A percentile compares a stretch with the other conserved stretches of the same genome.
These are phyloP conservation scores for Beroe forskalii DNA, from an alignment of 37 sponge, comb jelly and placozoan genomes.

Conservation along the genomic window DNA sequence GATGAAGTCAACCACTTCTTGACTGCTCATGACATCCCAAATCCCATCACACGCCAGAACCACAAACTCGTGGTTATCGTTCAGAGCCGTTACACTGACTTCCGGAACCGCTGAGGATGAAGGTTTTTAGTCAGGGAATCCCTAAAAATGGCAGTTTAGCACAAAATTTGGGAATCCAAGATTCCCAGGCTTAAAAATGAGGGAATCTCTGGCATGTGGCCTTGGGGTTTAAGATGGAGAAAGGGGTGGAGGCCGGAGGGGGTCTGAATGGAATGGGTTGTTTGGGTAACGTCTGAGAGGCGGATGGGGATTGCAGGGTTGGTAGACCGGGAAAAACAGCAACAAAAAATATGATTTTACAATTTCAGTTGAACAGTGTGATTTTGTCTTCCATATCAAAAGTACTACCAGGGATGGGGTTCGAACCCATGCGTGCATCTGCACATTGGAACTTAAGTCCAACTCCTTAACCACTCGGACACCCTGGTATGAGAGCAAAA, in stretches of 20 bases:
- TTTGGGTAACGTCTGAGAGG: no score
- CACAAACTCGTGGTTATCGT: conserved; percentile 80
- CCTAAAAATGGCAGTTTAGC: no score
- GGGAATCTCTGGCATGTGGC: no score
- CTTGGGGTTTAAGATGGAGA: no score
- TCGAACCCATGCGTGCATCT: conserved; percentile 99
- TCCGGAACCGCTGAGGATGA: conserved; percentile 77
- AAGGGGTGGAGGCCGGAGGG: no score
- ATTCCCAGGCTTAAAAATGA: no score
- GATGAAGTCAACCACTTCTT: conserved; percentile 86
- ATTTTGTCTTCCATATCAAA: not conserved
- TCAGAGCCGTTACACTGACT: conserved; percentile 67
- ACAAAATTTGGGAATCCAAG: no score
- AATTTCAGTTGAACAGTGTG: no score
- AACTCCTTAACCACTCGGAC: conserved; percentile 99
- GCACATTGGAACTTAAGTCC: conserved; percentile 99
- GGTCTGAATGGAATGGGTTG: no score
- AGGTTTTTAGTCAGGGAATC: not conserved
- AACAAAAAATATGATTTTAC: no score
- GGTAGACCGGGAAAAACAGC: no score
- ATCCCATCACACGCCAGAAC: conserved; percentile 96
- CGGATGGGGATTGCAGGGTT: no score
- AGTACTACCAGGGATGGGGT: conserved; percentile 98
- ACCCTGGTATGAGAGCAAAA: conserved; percentile 80
- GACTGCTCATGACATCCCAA: conserved; percentile 89